A percentile compares a stretch with the other conserved stretches of the same genome.
phyloP scores from a whole-genome alignment of 2,888 invertebrate genomes.

The Drosophila barbarae region DNA sequence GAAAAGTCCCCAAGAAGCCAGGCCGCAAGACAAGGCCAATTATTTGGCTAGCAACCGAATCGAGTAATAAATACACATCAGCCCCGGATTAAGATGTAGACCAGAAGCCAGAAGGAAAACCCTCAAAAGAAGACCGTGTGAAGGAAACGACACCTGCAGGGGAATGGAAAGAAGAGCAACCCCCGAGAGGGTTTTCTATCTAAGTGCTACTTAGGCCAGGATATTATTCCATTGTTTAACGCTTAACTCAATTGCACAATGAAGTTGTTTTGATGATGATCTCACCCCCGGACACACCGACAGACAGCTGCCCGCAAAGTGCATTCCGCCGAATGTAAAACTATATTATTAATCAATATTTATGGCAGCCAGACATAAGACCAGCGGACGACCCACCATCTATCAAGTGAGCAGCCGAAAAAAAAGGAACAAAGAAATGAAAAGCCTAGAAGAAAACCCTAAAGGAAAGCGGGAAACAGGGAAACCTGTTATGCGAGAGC shows the following conservation, averaged over 20 bases:
- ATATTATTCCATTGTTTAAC: constrained; percentile 27
- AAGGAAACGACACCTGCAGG: constrained; percentile 40
- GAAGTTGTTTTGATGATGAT: constrained; percentile 66
- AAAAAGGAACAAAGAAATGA: constrained; percentile 7
- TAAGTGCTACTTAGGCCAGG: constrained; percentile 39
- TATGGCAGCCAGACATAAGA: constrained; percentile 56
- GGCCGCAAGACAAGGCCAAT: constrained; percentile 27
- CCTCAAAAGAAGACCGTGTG: constrained; percentile 30
- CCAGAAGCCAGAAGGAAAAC: constrained; percentile 23
- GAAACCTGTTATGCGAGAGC: constrained; percentile 58
- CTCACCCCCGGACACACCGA: constrained; percentile 24
- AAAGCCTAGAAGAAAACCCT: constrained; percentile 38
- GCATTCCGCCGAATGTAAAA: constrained; percentile 53
- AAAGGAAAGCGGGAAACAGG: constrained; percentile 52
- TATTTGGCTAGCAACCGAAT: constrained; percentile 33
- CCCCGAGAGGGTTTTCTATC: constrained; percentile 10
- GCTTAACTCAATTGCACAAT: constrained; percentile 60
- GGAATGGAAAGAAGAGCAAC: constrained; percentile 10
- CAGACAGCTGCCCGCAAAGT: constrained; percentile 55
- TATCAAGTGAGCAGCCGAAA: constrained; percentile 54
- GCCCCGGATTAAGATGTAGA: constrained; percentile 39
- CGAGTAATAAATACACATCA: constrained; percentile 37
- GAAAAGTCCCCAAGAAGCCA: constrained; percentile 16
- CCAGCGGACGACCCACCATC: constrained; percentile 44
- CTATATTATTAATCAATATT: constrained; percentile 71